phyloP scores from a whole-genome alignment of 2,797 vertebrate species.

The Poecilia wingei region DNA sequence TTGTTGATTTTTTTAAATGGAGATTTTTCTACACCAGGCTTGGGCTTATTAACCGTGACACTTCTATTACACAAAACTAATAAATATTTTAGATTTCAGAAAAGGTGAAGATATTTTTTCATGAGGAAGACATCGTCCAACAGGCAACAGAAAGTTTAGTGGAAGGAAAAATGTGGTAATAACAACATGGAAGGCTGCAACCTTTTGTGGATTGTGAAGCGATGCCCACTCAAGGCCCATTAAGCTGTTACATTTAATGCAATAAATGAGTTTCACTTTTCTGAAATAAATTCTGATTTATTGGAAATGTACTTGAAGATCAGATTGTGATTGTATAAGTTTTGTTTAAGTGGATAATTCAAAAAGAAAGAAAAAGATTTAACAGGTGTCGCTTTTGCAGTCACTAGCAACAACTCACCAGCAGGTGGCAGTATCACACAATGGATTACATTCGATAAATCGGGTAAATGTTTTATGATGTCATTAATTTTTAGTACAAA shows the following conservation, averaged over 20 bases:
- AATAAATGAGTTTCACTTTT: background rate
- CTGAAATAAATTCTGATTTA: background rate
- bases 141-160: background rate
- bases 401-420: constrained; percentile 15
- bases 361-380: background rate
- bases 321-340: background rate
- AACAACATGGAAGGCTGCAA: background rate
- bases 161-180: background rate
- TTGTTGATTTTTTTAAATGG: no score
- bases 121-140: background rate
- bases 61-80: background rate
- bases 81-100: background rate
- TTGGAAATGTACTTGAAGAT: background rate
- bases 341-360: no score
- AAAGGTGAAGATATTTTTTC: background rate
- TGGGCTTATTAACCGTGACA: background rate
- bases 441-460: background rate
- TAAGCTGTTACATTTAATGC: background rate
- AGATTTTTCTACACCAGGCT: no score
- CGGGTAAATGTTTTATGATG: background rate
- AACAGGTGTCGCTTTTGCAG: background rate
- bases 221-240: background rate
- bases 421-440: constrained; percentile 30
- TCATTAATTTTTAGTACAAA: background rate
- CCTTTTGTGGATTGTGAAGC: background rate